phyloP scores from a whole-genome alignment of 2,797 vertebrate species.

The Parotocinclus haroldoi region DNA sequence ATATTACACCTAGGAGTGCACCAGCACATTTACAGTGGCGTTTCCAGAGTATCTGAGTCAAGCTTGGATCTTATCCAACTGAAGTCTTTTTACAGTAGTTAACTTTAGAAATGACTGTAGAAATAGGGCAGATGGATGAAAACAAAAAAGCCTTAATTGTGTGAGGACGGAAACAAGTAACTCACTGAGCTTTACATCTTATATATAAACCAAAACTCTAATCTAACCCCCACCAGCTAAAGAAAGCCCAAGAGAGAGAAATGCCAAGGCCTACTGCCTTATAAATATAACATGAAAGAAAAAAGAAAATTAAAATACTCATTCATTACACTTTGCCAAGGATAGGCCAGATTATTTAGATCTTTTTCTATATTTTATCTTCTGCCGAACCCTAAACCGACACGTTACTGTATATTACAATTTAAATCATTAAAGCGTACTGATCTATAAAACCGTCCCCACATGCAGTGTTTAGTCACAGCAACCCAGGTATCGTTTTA shows the following conservation, averaged over 20 bases:
- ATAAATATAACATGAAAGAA: not conserved
- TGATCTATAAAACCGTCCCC: slow-evolving; percentile 18
- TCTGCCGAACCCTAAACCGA: slow-evolving; percentile 12
- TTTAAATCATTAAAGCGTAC: slow-evolving; percentile 7
- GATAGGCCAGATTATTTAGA: slow-evolving; percentile 5
- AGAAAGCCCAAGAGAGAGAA: not conserved
- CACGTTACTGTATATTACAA: not conserved
- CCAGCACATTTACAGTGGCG: not conserved
- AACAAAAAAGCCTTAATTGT: too few relatives aligned
- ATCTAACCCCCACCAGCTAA: slow-evolving; percentile 1
- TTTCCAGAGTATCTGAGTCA: too few relatives aligned
- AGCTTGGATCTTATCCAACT: not conserved
- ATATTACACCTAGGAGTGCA: slow-evolving; percentile 27
- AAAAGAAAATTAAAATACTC: not conserved
- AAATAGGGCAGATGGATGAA: too few relatives aligned
- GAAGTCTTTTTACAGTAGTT: not conserved
- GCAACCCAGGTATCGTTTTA: slow-evolving; percentile 3
- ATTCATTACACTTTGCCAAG: slow-evolving; percentile 3
- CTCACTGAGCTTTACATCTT: not conserved
- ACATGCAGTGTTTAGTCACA: slow-evolving; percentile 11
- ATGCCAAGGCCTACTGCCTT: not conserved
- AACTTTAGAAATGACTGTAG: too few relatives aligned
- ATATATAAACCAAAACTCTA: slow-evolving; percentile 3
- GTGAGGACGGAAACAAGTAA: too few relatives aligned
- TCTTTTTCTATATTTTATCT: too few relatives aligned